Evolutionary conservation across 2,888 invertebrate genomes (phyloP), one percentile per base, ranked within the genome.

Genomic region (Norana najaformis): DNA sequence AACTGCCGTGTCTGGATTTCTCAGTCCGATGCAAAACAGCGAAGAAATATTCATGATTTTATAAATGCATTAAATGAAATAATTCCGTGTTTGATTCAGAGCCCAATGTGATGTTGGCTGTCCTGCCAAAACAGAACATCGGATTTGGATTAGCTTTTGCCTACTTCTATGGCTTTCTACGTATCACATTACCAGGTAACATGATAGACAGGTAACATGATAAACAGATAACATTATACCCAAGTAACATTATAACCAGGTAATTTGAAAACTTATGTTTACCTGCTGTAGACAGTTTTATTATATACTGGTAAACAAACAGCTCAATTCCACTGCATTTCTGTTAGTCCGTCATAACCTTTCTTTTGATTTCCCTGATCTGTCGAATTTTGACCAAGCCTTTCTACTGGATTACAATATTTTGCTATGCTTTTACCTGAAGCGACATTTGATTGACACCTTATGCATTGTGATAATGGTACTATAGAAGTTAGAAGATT

Each of bases 121-220:
- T 36, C 16, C 0, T 11, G 85, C 53, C 90, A 53, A 88, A 88
- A 30, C 53, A 89, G 13, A 89, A 88, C 82, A 89, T 53, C 14
- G 90, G 88, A 36, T 53, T 8, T 89, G 90, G 88, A 38, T n/a
- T 47, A n/a, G 90, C 90, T 34, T 23, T 53, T 36, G 88, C 88
- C 20, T 90, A 88, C 85, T 90, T 83, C 82, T 89, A 90, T 85
- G 90, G 90, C 20, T 90, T 47, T 88, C 88, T 90, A n/a, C 36
- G 88, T 35, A 30, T 89, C 11, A 38, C 88, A 2, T 41, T 90
- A n/a, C 88, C 89, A 88, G 88, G 90, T 90, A 85, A 36, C 23
- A 83, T 38, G 11, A 53, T 4, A 53, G n/a, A 5, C 53, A 69
- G n/a, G n/a, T 69, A 69, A n/a, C 69, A 69, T 69, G n/a, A 69